phyloP scores from a whole-genome alignment of 2,797 vertebrate species.

The Sphenopsis melanotis region DNA sequence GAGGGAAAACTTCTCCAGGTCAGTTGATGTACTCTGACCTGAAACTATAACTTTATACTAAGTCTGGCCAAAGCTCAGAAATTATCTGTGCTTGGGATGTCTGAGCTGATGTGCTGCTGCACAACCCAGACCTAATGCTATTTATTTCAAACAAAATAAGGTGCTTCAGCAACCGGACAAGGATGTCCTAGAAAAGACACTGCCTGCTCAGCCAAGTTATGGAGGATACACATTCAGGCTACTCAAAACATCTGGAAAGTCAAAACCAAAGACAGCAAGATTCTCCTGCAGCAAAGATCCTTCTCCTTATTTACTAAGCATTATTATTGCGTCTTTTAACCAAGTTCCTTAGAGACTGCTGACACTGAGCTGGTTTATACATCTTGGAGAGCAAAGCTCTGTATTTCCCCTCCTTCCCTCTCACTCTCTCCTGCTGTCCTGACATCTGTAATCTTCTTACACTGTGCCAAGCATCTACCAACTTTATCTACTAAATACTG shows the following conservation, averaged over 20 bases:
- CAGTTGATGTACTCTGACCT: not conserved
- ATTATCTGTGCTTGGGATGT: not conserved
- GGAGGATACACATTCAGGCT: not conserved
- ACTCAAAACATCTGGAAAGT: not conserved
- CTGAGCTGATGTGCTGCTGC: not conserved
- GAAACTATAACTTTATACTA: not conserved
- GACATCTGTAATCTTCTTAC: constrained; percentile 32
- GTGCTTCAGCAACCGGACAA: fast-evolving
- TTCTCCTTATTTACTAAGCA: not conserved
- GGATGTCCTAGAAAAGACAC: not conserved
- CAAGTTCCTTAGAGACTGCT: not conserved
- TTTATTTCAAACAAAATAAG: not conserved
- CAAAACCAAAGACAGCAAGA: not conserved
- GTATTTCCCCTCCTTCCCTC: not conserved
- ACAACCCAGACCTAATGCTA: not conserved
- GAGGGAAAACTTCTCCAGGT: not conserved
- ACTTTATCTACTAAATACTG: not conserved
- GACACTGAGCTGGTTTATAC: not conserved
- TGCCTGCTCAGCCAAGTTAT: not conserved
- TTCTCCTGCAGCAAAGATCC: not conserved
- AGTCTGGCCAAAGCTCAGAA: not conserved
- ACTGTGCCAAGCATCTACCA: not conserved
- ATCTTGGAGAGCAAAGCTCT: not conserved
- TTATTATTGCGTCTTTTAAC: not conserved
- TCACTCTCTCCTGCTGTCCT: not conserved